Evolutionary conservation across 2,888 invertebrate genomes (phyloP).

Genomic region (Scaptomyza caliginosa): DNA sequence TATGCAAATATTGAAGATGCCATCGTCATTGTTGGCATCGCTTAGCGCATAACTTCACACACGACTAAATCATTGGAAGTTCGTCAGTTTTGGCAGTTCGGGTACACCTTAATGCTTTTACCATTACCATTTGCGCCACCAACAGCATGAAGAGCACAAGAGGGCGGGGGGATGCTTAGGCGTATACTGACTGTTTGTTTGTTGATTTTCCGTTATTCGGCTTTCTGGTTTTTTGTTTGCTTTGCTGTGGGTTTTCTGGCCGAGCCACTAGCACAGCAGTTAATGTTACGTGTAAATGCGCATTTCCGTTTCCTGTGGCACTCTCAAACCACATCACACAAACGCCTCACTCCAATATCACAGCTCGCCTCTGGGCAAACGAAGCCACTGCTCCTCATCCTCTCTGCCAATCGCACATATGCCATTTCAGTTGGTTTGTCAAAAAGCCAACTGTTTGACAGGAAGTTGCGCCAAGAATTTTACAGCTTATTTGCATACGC

Average conservation of each 20-base stretch:
- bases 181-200: slow-evolving; percentile 52
- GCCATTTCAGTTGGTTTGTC: slow-evolving; percentile 52
- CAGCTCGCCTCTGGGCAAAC: neutral
- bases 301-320: slow-evolving; percentile 76
- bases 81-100: slow-evolving; percentile 4
- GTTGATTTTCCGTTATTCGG: slow-evolving; percentile 75
- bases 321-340: slow-evolving; percentile 20
- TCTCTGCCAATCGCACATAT: slow-evolving; percentile 19
- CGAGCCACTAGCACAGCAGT: slow-evolving; percentile 61
- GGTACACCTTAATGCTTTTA: slow-evolving; percentile 74
- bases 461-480: slow-evolving; percentile 67
- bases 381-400: neutral
- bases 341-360: neutral
- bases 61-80: slow-evolving; percentile 47
- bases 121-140: slow-evolving; percentile 69
- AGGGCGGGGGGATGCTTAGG: neutral
- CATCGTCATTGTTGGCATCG: slow-evolving; percentile 65
- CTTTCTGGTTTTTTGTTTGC: slow-evolving; percentile 70
- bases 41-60: slow-evolving; percentile 70
- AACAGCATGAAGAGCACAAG: neutral
- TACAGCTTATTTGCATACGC: slow-evolving; percentile 61
- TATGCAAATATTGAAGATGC: slow-evolving; percentile 75
- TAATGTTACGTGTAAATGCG: slow-evolving; percentile 80
- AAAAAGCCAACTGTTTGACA: slow-evolving; percentile 76
- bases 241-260: slow-evolving; percentile 40